Evolutionary conservation across 2,797 vertebrate species (phyloP).

Genomic region (Acrossocheilus wenchowensis): DNA sequence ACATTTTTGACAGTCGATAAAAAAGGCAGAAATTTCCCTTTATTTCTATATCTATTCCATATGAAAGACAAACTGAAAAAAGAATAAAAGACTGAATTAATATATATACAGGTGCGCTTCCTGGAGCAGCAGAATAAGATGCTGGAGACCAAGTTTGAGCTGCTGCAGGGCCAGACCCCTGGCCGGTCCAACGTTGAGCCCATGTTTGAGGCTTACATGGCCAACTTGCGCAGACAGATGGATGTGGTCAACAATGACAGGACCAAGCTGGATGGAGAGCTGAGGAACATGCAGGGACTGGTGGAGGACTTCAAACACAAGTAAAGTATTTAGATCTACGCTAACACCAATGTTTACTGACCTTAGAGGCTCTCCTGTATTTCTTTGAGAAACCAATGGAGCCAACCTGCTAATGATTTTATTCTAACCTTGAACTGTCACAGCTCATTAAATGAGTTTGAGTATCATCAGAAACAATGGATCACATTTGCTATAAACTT

Average conservation of each 20-base stretch:
- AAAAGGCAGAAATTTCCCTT: neutral
- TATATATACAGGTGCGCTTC: conserved; percentile 82
- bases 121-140: conserved; percentile 97
- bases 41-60: too few relatives aligned
- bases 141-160: conserved; percentile 91
- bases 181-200: conserved; percentile 80
- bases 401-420: neutral
- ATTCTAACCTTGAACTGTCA: neutral
- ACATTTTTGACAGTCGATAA: neutral
- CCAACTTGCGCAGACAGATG: conserved; percentile 78
- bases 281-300: conserved; percentile 81
- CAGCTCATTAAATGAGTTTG: neutral
- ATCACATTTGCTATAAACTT: neutral
- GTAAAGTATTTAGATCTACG: conserved; percentile 56
- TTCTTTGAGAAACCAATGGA: neutral
- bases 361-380: neutral
- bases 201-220: conserved; percentile 82
- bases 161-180: conserved; percentile 82
- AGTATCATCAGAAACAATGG: neutral
- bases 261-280: conserved; percentile 79
- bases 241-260: conserved; percentile 82
- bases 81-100: neutral
- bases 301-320: conserved; percentile 85
- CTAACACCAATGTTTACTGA: neutral
- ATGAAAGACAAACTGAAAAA: too few relatives aligned